These are phyloP conservation scores for Drosophila monieri DNA, from an alignment of 2,888 invertebrate genomes.

Conservation along the genomic window DNA sequence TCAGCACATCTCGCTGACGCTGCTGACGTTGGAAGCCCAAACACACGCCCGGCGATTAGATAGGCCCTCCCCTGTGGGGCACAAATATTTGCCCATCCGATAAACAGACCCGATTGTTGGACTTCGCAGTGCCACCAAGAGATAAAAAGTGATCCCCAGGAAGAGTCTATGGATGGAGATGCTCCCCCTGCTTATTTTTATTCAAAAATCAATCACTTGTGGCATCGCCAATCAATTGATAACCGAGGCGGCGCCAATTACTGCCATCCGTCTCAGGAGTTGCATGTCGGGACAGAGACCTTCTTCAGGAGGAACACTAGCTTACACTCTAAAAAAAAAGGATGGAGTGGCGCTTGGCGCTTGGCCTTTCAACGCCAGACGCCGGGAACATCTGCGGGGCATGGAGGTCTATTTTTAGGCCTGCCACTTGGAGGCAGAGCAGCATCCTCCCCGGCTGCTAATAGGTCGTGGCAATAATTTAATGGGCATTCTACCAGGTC, in stretches of 20 bases:
- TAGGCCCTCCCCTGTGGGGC: background rate
- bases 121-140: background rate
- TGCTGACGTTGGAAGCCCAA: slow-evolving; percentile 23
- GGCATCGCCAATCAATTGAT: slow-evolving; percentile 17
- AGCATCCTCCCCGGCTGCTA: slow-evolving; percentile 58
- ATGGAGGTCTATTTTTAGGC: slow-evolving; percentile 48
- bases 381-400: slow-evolving; percentile 7
- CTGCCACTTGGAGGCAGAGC: background rate
- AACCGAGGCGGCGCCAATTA: slow-evolving; percentile 12
- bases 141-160: too few relatives aligned
- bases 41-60: slow-evolving; percentile 44
- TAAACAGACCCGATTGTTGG: slow-evolving; percentile 12
- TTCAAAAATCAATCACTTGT: slow-evolving; percentile 9
- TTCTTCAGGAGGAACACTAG: too few relatives aligned
- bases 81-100: slow-evolving; percentile 37
- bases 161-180: too few relatives aligned
- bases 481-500: slow-evolving; percentile 55
- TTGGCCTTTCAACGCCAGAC: slow-evolving; percentile 63
- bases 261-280: slow-evolving; percentile 17
- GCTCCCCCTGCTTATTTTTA: too few relatives aligned
- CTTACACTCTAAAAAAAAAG: background rate
- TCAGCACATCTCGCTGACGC: background rate
- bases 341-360: too few relatives aligned
- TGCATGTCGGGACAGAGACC: slow-evolving; percentile 31
- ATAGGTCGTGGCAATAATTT: slow-evolving; percentile 77